Evolutionary conservation across 2,797 vertebrate species (phyloP), one percentile per base, ranked within the genome.

Genomic region (Enteromius treurensis): DNA sequence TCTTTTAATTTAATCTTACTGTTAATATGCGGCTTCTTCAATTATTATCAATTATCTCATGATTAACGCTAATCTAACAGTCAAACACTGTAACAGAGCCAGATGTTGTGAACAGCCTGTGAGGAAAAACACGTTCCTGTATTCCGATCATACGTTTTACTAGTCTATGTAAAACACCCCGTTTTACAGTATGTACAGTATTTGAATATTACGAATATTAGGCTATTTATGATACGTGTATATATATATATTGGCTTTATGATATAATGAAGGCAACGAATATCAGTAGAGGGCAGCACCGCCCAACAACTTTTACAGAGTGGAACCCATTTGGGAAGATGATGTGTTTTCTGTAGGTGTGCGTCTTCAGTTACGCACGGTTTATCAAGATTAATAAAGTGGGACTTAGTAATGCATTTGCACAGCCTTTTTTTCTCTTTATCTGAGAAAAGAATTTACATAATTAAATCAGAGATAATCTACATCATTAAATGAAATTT

Each of bases 201-300:
- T 17, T 23, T 19, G 1, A 8, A 62, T 45, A 62, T 42, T 42
- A 9, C 8, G 40, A 42, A 42, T 42, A 8, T 42, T 42, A 42
- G 40, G 40, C 7, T 40, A 40, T 40, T 40, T 2, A n/a, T 53
- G 10, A 53, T 34, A 2, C n/a, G n/a, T n/a, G n/a, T n/a, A n/a
- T n/a, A n/a, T n/a, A n/a, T n/a, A n/a, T n/a, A n/a, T n/a, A n/a
- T n/a, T n/a, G n/a, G n/a, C 21, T 45, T 32, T 3, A 13, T 74
- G 47, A 21, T 58, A 5, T 45, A 77, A 60, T 47, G 10, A 67
- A 51, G 19, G 19, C 17, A 78, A 34, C 0, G 10, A 15, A 23
- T 51, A 7, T 34, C 42, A 67, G 19, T 17, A 79, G 77, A 79
- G 77, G 13, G 62, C 77, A 79, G 29, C 19, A 77, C 23, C n/a